Evolutionary conservation across 2,888 invertebrate genomes (phyloP), one percentile per base, ranked within the genome.

Genomic region (Euplagia quadripunctaria): DNA sequence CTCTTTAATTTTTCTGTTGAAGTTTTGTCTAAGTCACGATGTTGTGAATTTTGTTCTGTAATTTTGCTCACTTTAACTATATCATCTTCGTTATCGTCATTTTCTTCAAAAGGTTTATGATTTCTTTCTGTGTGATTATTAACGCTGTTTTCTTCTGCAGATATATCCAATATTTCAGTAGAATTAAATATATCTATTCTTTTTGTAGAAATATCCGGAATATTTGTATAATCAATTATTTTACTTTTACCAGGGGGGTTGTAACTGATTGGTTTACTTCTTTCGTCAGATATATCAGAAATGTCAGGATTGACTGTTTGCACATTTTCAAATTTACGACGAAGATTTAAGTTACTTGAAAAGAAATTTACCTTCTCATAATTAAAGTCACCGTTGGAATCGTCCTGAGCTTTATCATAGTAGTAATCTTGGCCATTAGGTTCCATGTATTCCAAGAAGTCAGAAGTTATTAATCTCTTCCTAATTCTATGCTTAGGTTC

Each of bases 381-480:
- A 9, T n/a, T 6, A 11, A 12, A 11, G 16, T 61, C 61, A 42
- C 0, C 11, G 16, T 31, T 58, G 9, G 5, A 11, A 9, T 49
- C 69, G 31, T 69, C 58, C 3, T 69, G 58, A 7, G 49, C 8
- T 20, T 7, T 68, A 8, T 68, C 52, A 14, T 68, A 43, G 43
- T 69, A 61, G 46, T 69, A 46, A 69, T 69, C 46, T 12, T 61
- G 61, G 16, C 46, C 61, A 46, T 46, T 46, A 31, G 61, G 61
- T 5, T 46, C 46, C 17, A 58, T 20, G 17, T 69, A 61, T n/a
- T 61, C 61, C 31, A 61, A 20, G 9, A 69, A 69, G 46, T 49
- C 69, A 46, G 46, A 43, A 14, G 68, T 46, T 46, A 17, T 41
- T 20, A 68, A 43, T 42, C 68, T 68, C 20, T 68, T 68, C 8